Percentiles rank a stretch among this genome's conserved stretches.
Conservation (phyloP, 2,888 invertebrate species). For the Caradrina clavipalpis region DNA sequence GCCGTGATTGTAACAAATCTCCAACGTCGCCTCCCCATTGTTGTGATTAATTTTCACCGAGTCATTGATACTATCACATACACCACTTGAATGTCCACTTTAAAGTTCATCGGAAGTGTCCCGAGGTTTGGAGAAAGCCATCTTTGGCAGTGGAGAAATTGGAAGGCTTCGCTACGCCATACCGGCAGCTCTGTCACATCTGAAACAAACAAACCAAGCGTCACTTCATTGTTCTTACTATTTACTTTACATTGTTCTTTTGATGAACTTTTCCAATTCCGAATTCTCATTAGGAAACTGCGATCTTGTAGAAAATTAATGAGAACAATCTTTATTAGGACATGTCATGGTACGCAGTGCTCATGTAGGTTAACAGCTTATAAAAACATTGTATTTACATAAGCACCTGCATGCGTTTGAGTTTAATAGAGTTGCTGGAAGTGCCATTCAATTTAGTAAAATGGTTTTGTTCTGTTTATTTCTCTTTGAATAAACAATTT, state of each 20-base stretch:
- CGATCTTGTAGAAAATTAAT: slow-evolving; percentile 7
- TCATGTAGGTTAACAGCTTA: slow-evolving; percentile 65
- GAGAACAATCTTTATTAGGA: slow-evolving; percentile 20
- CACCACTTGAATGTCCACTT: slow-evolving; percentile 63
- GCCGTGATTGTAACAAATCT: slow-evolving; percentile 85
- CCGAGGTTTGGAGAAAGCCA: slow-evolving; percentile 71
- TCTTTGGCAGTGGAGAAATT: slow-evolving; percentile 72
- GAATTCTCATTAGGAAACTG: slow-evolving; percentile 3
- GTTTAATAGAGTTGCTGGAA: slow-evolving; percentile 55
- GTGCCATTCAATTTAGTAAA: slow-evolving; percentile 16
- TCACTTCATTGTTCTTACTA: slow-evolving; percentile 30
- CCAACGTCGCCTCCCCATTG: slow-evolving; percentile 88
- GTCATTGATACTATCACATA: slow-evolving; percentile 78
- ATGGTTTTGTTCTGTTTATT: neutral
- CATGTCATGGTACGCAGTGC: slow-evolving; percentile 20
- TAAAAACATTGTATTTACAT: slow-evolving; percentile 42
- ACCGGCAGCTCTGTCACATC: slow-evolving; percentile 78
- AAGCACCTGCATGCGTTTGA: slow-evolving; percentile 33
- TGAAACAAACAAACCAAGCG: slow-evolving; percentile 78
- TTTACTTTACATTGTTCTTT: slow-evolving; percentile 6
- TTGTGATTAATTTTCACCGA: slow-evolving; percentile 83
- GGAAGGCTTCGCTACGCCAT: slow-evolving; percentile 76
- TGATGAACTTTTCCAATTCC: slow-evolving; percentile 13
- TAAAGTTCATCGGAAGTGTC: slow-evolving; percentile 72
- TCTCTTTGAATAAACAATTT: neutral